Percentiles rank a stretch among this genome's conserved stretches.
Conservation (phyloP, 2,797 vertebrate genomes). For the Syncerus caffer region DNA sequence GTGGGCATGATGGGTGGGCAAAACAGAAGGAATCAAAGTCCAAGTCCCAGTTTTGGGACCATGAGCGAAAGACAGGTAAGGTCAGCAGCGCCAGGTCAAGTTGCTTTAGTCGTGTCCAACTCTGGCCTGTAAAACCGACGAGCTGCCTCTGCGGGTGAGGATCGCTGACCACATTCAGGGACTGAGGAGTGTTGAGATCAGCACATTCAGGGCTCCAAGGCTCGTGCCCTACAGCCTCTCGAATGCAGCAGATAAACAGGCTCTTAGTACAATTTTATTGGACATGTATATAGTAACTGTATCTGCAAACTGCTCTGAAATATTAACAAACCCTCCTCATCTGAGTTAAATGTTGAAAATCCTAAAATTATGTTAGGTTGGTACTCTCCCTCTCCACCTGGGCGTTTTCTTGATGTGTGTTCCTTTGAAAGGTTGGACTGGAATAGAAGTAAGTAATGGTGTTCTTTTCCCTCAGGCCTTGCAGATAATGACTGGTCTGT, state of each 20-base stretch:
- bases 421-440: background rate
- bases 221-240: background rate
- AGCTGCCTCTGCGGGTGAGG: too few relatives aligned
- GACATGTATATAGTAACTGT: background rate
- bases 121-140: too few relatives aligned
- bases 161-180: background rate
- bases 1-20: background rate
- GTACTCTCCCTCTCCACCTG: background rate
- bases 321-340: background rate
- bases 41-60: background rate
- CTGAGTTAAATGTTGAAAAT: background rate
- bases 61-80: background rate
- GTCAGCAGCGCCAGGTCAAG: background rate
- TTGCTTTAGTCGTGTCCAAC: too few relatives aligned
- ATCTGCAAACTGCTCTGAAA: background rate
- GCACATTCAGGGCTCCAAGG: background rate
- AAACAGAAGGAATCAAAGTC: background rate
- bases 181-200: background rate
- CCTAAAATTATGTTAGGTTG: background rate
- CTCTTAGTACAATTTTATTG: background rate
- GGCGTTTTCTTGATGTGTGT: background rate
- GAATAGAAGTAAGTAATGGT: background rate
- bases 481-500: constrained; percentile 45
- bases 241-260: background rate
- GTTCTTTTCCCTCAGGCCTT: constrained; percentile 48